These are phyloP conservation scores for Triplophysa yarkandensis DNA, from an alignment of 2,797 vertebrate genomes.

Conservation along the genomic window DNA sequence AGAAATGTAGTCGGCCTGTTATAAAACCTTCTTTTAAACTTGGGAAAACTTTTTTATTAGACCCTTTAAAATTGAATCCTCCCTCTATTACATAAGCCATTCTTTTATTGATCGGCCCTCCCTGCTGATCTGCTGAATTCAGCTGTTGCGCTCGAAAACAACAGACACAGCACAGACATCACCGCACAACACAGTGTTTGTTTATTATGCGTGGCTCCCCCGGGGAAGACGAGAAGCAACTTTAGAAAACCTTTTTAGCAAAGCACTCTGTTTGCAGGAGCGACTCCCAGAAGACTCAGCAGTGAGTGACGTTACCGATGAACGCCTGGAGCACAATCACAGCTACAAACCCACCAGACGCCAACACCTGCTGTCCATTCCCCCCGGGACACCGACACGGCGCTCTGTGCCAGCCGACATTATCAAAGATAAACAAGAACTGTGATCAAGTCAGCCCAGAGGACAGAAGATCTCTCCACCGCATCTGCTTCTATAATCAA, in stretches of 20 bases:
- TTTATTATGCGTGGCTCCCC: slow-evolving; percentile 27
- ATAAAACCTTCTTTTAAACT: slow-evolving; percentile 6
- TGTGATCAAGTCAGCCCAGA: slow-evolving; percentile 32
- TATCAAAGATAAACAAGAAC: slow-evolving; percentile 28
- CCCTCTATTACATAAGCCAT: not conserved
- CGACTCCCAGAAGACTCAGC: slow-evolving; percentile 20
- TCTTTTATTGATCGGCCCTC: not conserved
- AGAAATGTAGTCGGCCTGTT: too few species aligned
- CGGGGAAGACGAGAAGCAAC: slow-evolving; percentile 22
- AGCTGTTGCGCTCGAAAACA: slow-evolving; percentile 5
- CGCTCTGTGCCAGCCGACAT: slow-evolving; percentile 10
- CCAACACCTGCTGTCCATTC: slow-evolving; percentile 41
- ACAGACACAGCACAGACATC: slow-evolving; percentile 1
- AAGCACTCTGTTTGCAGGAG: slow-evolving; percentile 34
- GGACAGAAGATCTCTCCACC: slow-evolving; percentile 13
- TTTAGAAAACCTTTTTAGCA: slow-evolving; percentile 39
- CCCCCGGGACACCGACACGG: slow-evolving; percentile 16
- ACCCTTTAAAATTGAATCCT: not conserved
- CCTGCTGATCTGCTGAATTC: not conserved
- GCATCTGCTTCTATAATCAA: not conserved
- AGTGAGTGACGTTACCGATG: slow-evolving; percentile 13
- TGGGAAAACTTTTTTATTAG: not conserved
- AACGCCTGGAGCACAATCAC: slow-evolving; percentile 29
- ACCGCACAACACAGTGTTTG: not conserved
- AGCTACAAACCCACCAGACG: slow-evolving; percentile 40